Percentiles rank a stretch among this genome's conserved stretches.
Conservation (phyloP, 2,797 vertebrate species). For the Sphenopsis melanotis region DNA sequence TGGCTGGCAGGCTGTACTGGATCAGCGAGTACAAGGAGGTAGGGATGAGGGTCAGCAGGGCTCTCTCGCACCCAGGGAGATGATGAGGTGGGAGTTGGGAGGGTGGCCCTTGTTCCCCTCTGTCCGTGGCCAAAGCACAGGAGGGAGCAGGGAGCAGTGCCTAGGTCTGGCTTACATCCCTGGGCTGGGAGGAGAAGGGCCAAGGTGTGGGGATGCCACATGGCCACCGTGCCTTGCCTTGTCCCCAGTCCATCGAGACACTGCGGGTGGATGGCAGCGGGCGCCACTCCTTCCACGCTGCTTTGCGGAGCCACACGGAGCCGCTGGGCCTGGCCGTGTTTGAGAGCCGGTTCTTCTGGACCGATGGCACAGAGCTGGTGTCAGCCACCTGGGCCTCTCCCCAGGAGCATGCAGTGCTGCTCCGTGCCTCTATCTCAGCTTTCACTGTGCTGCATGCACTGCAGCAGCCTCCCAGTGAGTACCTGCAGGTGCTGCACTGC, state of each 20-base stretch:
- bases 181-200: background rate
- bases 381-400: conserved; percentile 60
- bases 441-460: conserved; percentile 77
- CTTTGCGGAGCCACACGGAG: conserved; percentile 67
- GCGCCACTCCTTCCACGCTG: conserved; percentile 73
- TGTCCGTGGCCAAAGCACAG: background rate
- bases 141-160: background rate
- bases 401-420: conserved; percentile 63
- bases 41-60: background rate
- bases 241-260: conserved; percentile 84
- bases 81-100: background rate
- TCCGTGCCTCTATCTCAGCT: conserved; percentile 65
- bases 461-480: conserved; percentile 81
- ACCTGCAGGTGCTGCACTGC: background rate
- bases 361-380: conserved; percentile 76
- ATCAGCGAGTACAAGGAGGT: conserved; percentile 87
- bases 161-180: background rate
- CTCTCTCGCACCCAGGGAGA: background rate
- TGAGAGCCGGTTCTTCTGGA: conserved; percentile 82
- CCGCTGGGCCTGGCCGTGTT: conserved; percentile 77
- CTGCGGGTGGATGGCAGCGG: conserved; percentile 80
- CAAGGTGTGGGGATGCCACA: background rate
- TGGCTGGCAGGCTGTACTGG: conserved; percentile 85
- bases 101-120: background rate
- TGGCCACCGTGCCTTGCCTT: background rate